Evolutionary conservation across 2,113 vertebrate species (phyloP), one percentile per base, ranked within the genome.

Genomic region (Podarcis cretensis): DNA sequence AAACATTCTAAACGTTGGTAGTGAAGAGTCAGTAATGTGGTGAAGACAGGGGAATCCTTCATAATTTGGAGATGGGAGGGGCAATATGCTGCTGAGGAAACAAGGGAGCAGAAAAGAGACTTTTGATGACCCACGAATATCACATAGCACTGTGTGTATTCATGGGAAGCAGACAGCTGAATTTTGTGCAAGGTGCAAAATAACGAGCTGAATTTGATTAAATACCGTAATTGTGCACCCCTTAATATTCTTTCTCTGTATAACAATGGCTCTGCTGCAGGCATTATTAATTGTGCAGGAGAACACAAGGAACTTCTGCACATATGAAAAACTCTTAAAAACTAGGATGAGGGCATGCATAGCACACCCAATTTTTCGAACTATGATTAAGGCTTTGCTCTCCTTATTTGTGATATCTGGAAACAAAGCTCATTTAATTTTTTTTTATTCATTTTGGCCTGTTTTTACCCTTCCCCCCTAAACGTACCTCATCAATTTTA

Each of bases 401-500:
- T 37, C 66, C 78, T 63, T 23, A 37, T 37, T 76, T 74, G 18
- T 87, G 40, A 9, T 77, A 4, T n/a, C 23, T 82, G 76, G 75
- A 89, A 74, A 32, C 32, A 87, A 89, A 71, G 30, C 79, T 91
- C 14, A 21, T 87, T 93, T 92, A 81, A 23, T 37, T n/a, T 73
- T 57, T 40, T 32, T 89, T 14, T 80, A 81, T 71, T 65, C 6
- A 4, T 79, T 89, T 90, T 79, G 43, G 85, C 93, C 91, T 92
- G n/a, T 12, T 91, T 93, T 91, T 25, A 32, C 69, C 30, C 18
- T 23, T 25, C 27, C 74, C 94, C 85, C 88, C 86, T 18, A 63
- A 63, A 63, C 18, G 20, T 20, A 63, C 18, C 30, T 87, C 88
- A 94, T 83, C 74, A n/a, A 21, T 93, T 96, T 95, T 93, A 73